A percentile compares a stretch with the other conserved stretches of the same genome.
Evolutionary conservation across 1,140 invertebrate genomes (phyloP).

Genomic region (Drosophila melanogaster): Release_6_plus_ISO1_MT NT_033779.5:14472501-14473000

Average conservation of each 20-base stretch:
- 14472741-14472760: conserved; percentile 85
- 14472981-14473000: conserved; percentile 50
- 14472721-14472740: conserved; percentile 80
- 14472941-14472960: conserved; percentile 6
- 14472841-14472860: conserved; percentile 17
- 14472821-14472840: conserved; percentile 54
- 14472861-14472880: conserved; percentile 39
- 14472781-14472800: conserved; percentile 27
- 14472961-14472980: conserved; percentile 65
- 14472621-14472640: conserved; percentile 84
- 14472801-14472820: conserved; percentile 80
- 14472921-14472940: conserved; percentile 73
- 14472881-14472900: conserved; percentile 62
- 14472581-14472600: conserved; percentile 58
- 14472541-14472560: conserved; percentile 81
- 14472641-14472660: conserved; percentile 82
- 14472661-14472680: conserved; percentile 71
- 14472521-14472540: conserved; percentile 70
- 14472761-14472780: conserved; percentile 70
- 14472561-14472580: conserved; percentile 30
- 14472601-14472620: conserved; percentile 84
- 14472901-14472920: conserved; percentile 82
- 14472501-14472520: conserved; percentile 80
- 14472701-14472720: conserved; percentile 11
- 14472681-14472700: conserved; percentile 38